Conservation (phyloP, 2,113 vertebrate genomes). For the Seriola rivoliana region DNA sequence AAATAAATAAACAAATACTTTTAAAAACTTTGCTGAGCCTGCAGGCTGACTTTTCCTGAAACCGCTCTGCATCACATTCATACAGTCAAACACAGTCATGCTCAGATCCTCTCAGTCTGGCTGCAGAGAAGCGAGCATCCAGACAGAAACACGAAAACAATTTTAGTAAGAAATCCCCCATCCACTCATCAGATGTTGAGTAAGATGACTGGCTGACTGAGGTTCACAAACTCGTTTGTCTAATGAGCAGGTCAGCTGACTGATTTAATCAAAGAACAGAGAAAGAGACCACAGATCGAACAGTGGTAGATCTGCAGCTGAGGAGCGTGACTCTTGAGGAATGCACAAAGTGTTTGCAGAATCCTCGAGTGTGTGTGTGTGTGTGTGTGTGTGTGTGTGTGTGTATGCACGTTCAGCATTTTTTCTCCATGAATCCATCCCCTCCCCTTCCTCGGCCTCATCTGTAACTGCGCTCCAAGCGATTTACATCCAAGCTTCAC, state of each 20-base stretch:
- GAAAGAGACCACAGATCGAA: neutral
- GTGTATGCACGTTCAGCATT: constrained; percentile 16
- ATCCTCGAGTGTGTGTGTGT: neutral
- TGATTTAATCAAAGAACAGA: neutral
- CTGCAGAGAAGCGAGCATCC: neutral
- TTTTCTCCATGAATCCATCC: constrained; percentile 38
- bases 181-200: neutral
- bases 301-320: neutral
- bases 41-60: constrained; percentile 6
- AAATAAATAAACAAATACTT: constrained; percentile 6
- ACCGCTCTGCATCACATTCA: constrained; percentile 3
- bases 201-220: neutral
- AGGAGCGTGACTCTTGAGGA: constrained; percentile 44
- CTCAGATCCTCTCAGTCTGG: neutral
- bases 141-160: neutral
- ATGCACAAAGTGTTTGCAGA: constrained; percentile 53
- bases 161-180: neutral
- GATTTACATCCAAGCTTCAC: constrained; percentile 1
- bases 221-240: neutral
- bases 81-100: constrained; percentile 22
- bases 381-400: too few relatives aligned
- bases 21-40: constrained; percentile 49
- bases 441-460: constrained; percentile 10
- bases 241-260: neutral
- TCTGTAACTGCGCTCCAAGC: neutral